Percentiles rank a stretch among this genome's conserved stretches.
Conservation (phyloP, 1,140 invertebrate species). For the Dendroctonus ponderosae region DNA sequence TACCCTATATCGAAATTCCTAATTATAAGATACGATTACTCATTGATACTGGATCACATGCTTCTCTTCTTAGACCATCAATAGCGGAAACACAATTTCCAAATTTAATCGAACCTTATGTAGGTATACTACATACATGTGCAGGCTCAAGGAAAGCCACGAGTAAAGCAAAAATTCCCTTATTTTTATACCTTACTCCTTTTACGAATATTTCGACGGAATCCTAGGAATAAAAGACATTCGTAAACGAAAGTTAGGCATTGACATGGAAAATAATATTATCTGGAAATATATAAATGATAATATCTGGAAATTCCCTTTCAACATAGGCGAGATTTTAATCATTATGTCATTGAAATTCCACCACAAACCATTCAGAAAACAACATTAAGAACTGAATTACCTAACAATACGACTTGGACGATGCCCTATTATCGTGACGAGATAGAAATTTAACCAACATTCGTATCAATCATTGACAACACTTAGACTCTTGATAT, state of each 20-base stretch:
- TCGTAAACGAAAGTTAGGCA: too few relatives aligned
- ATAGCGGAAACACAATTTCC: background rate
- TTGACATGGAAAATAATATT: too few relatives aligned
- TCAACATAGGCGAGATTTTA: too few relatives aligned
- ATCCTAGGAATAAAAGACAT: too few relatives aligned
- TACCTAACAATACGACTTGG: slow-evolving; percentile 1
- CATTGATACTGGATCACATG: slow-evolving; percentile 3
- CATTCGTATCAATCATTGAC: background rate
- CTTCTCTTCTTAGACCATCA: background rate
- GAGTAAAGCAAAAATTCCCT: slow-evolving; percentile 3
- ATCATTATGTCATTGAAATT: too few relatives aligned
- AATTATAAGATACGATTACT: background rate
- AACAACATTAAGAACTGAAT: too few relatives aligned
- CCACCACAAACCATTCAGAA: too few relatives aligned
- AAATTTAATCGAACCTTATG: background rate
- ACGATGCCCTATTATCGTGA: background rate
- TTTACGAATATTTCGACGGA: slow-evolving; percentile 4
- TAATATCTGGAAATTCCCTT: too few relatives aligned
- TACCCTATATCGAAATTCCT: too few relatives aligned
- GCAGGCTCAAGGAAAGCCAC: background rate
- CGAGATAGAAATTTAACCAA: too few relatives aligned
- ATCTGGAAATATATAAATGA: too few relatives aligned
- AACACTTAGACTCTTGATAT: background rate
- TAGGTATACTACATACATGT: background rate
- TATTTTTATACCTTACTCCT: slow-evolving; percentile 1